Evolutionary conservation across 2,113 vertebrate genomes (phyloP), one percentile per base, ranked within the genome.

Genomic region (Quiscalus mexicanus): DNA sequence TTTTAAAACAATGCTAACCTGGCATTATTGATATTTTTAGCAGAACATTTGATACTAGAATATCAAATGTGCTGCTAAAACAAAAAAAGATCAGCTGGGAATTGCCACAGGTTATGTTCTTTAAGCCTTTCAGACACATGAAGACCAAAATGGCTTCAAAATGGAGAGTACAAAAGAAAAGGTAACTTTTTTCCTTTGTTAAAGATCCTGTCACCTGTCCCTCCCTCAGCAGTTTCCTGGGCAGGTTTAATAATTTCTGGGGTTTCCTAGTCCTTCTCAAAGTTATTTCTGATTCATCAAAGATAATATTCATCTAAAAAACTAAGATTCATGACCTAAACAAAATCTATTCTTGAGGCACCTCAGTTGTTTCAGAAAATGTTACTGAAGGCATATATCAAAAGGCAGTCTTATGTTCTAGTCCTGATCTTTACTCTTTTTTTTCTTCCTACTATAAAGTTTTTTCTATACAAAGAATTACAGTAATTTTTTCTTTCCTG

Each of bases 211-310:
- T 12, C 23, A 14, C 35, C 39, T 90, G 20, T 35, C 59, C 8
- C 2, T n/a, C 63, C 37, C 62, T 55, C 60, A 92, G 35, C 9
- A 4, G 21, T 56, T 89, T 64, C 60, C 68, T 37, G 52, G 52
- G 60, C 21, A 60, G 14, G 35, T 87, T 89, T 86, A 94, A 87
- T 81, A 52, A 71, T 87, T 96, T 58, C 69, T 5, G 3, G 77
- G 67, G 52, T 89, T 92, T 94, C 60, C 62, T 52, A 15, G 52
- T 71, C 65, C 80, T 87, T 65, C 62, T 28, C 13, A 6, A 91
- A 93, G 73, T 90, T 95, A 92, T 90, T 92, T 92, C 69, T 75
- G 89, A 87, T 97, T 97, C 62, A 39, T 92, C 93, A 92, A 94
- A 89, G 91, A 71, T 45, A 77, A 90, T 94, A 85, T 91, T 92